Evolutionary conservation across 92 coral and sea anemone species (phyloP).

Genomic region (Scolanthus callimorphus): DNA sequence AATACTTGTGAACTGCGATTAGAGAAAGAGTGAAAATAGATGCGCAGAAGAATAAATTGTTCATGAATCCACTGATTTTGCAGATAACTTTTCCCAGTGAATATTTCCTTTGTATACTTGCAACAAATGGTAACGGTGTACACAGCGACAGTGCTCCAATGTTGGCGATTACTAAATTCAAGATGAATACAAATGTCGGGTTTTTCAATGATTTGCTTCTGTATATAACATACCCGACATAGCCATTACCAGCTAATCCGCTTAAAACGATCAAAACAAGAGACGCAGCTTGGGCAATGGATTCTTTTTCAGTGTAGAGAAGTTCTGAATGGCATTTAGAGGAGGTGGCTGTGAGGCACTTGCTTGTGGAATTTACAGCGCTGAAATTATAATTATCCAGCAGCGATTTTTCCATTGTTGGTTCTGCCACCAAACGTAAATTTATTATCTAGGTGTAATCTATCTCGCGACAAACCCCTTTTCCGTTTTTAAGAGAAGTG

Average conservation of each 20-base stretch:
- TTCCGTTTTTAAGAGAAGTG: too few species aligned
- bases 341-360: background rate
- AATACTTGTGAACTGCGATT: slow-evolving; percentile 68
- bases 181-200: slow-evolving; percentile 70
- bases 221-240: slow-evolving; percentile 44
- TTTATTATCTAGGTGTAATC: too few species aligned
- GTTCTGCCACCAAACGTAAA: too few species aligned
- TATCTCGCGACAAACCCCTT: too few species aligned
- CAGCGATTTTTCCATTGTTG: too few species aligned
- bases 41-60: slow-evolving; percentile 77
- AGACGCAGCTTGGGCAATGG: slow-evolving; percentile 39
- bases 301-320: slow-evolving; percentile 42
- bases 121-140: slow-evolving; percentile 62
- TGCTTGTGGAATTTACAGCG: too few species aligned
- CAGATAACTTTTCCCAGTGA: slow-evolving; percentile 49
- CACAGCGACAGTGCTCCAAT: slow-evolving; percentile 68
- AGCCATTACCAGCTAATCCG: slow-evolving; percentile 64
- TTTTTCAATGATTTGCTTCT: slow-evolving; percentile 63
- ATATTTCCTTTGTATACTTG: slow-evolving; percentile 45
- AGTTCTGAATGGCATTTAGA: background rate
- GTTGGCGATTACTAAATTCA: slow-evolving; percentile 64
- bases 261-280: slow-evolving; percentile 37
- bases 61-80: slow-evolving; percentile 58
- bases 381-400: too few species aligned
- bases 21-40: slow-evolving; percentile 70